Evolutionary conservation across 2,888 invertebrate genomes (phyloP), one percentile per base, ranked within the genome.

Genomic region (Atethmia centrago): DNA sequence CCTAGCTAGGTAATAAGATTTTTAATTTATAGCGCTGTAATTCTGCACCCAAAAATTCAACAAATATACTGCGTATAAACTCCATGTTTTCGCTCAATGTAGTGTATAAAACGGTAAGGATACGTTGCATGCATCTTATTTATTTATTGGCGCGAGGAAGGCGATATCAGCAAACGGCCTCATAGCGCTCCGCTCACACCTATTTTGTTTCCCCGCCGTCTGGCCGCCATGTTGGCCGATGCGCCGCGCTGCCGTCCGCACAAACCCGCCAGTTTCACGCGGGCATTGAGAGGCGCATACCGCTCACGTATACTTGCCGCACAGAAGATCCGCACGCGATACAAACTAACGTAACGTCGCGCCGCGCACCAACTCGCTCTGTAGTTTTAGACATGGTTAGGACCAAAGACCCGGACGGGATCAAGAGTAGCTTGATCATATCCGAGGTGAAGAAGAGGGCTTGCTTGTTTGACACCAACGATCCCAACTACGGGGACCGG

Each of bases 231-330:
- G 88, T 95, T 95, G 88, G 40, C 80, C 86, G 91, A 89, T 90
- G 92, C 91, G 92, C 89, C 88, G 90, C 88, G 85, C 85, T 71
- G 86, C 88, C 87, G 88, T 84, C 90, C 91, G 88, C 85, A 84
- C 87, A 85, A 85, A 77, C 85, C 92, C 93, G 95, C 93, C 95
- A 95, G 95, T 96, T 93, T 94, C 88, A 92, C 95, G 95, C 95
- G 94, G 94, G 89, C 95, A 87, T 88, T 91, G 93, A 89, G 89
- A 92, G 94, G 93, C 90, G 90, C 88, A 88, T 88, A 89, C 83
- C 92, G 92, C 90, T 88, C 89, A 84, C 87, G 85, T 75, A 77
- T 73, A 85, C 80, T 79, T 83, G 88, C 90, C 87, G 88, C 88
- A 91, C 80, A 71, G 66, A 89, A 85, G 77, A 88, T 86, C 87